Evolutionary conservation across 2,797 vertebrate genomes (phyloP), one percentile per base, ranked within the genome.

Genomic region (Anguilla marmorata): DNA sequence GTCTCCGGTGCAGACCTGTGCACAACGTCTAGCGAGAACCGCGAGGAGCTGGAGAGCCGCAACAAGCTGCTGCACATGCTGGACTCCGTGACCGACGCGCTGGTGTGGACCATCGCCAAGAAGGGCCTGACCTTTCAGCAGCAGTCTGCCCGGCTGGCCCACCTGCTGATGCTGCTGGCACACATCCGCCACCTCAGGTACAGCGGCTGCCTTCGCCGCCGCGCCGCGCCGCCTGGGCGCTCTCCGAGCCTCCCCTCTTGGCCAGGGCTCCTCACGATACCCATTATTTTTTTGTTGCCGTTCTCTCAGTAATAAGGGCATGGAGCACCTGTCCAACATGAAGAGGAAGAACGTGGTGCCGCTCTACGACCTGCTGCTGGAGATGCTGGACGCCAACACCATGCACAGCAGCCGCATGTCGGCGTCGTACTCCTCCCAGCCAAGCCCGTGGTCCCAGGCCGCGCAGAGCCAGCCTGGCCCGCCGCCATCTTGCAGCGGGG

Each of bases 281-380:
- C 41, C 41, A 45, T 45, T 45, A 45, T 45, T 45, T 45, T 45
- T 45, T 45, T 45, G 41, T 33, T 76, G 14, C 83, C 41, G 5
- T 90, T 66, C 87, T 85, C 41, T 0, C 91, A 99, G 98, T 92
- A 99, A 99, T 96, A 99, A 98, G 94, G 98, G 98, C 86, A 98
- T 99, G 96, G 98, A 98, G 90, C 98, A 99, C 86, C 96, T 99
- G 63, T 97, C 97, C 90, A 97, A 93, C 93, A 99, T 99, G 98
- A 99, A 99, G 95, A 97, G 97, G 91, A 99, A 97, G 93, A 99
- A 99, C 0, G 96, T 99, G 90, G 98, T 99, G 4, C 96, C 99
- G 0, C 96, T 98, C 66, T 99, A 99, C 3, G 97, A 99, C 92
- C 94, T 99, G 90, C 96, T 99, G 24, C 92, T 99, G 94, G 98